Evolutionary conservation across 2,888 invertebrate genomes (phyloP).

Genomic region (Stenoptilia bipunctidactyla): DNA sequence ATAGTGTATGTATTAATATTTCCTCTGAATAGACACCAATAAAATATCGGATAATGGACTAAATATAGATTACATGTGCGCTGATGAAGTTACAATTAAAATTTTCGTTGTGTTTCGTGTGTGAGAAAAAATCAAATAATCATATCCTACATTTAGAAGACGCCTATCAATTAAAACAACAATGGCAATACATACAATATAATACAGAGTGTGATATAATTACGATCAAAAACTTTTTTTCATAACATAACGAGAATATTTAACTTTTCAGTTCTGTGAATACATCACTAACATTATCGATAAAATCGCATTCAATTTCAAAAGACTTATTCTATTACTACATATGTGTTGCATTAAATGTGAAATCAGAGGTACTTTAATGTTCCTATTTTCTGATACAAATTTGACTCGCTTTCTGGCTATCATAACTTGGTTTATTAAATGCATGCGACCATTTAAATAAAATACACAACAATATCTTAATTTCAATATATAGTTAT

Average conservation of each 20-base stretch:
- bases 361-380: no score
- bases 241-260: constrained; percentile 67
- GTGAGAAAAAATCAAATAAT: constrained; percentile 20
- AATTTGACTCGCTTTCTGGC: constrained; percentile 4
- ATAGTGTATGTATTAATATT: constrained; percentile 26
- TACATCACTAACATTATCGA: constrained; percentile 61
- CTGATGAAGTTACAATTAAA: constrained; percentile 26
- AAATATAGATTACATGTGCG: constrained; percentile 34
- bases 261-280: constrained; percentile 71
- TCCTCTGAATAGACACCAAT: constrained; percentile 60
- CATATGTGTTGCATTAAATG: constrained; percentile 5
- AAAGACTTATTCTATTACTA: constrained; percentile 5
- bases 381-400: not conserved
- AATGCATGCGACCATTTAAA: constrained; percentile 19
- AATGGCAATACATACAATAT: constrained; percentile 56
- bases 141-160: constrained; percentile 33
- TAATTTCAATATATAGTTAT: constrained; percentile 24
- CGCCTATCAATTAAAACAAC: constrained; percentile 65
- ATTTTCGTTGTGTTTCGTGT: constrained; percentile 51
- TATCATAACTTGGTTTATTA: constrained; percentile 5
- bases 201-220: constrained; percentile 47
- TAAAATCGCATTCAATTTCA: constrained; percentile 29
- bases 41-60: constrained; percentile 37
- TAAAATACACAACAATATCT: constrained; percentile 41
- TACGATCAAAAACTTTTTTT: constrained; percentile 45